phyloP scores from a whole-genome alignment of 2,113 vertebrate species.

The Podarcis raffonei region DNA sequence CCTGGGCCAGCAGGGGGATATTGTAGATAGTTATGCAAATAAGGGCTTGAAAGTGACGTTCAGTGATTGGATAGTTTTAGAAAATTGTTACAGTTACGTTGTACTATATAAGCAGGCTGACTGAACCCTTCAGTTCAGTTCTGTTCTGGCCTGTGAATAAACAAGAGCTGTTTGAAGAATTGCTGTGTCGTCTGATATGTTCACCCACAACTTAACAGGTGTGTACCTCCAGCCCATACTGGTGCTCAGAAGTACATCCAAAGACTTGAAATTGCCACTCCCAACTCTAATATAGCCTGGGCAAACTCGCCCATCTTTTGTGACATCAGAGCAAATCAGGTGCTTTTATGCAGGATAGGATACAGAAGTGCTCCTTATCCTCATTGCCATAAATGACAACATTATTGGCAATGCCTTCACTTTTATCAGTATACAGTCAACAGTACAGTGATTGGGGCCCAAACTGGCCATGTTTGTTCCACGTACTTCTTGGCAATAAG shows the following conservation, averaged over 20 bases:
- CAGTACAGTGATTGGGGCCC: too few relatives aligned
- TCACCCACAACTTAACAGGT: too few relatives aligned
- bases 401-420: background rate
- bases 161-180: too few relatives aligned
- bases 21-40: too few relatives aligned
- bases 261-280: background rate
- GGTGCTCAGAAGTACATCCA: background rate
- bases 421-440: background rate
- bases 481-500: slow-evolving; percentile 28
- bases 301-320: background rate
- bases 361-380: background rate
- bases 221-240: background rate
- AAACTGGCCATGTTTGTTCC: slow-evolving; percentile 20
- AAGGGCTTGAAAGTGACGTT: too few relatives aligned
- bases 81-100: too few relatives aligned
- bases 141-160: too few relatives aligned
- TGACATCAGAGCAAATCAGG: background rate
- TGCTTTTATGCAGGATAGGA: background rate
- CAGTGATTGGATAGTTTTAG: too few relatives aligned
- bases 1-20: too few relatives aligned
- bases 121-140: too few relatives aligned
- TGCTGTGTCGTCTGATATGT: too few relatives aligned
- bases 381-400: background rate
- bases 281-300: background rate
- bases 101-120: too few relatives aligned